Evolutionary conservation across 2,888 invertebrate species (phyloP).

Genomic region (Ochropacha duplaris): DNA sequence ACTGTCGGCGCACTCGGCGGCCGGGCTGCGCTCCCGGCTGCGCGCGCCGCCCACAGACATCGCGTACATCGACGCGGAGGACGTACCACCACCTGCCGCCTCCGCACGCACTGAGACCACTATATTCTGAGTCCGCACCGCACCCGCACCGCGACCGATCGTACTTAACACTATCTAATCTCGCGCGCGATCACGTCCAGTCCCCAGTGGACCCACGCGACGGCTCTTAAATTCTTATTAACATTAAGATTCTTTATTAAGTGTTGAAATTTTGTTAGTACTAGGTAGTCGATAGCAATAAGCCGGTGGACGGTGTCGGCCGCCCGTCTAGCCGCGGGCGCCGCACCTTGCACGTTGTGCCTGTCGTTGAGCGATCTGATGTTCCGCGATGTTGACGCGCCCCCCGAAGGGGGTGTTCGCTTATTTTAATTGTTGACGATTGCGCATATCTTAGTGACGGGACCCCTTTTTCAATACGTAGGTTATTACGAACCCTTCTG

Average conservation of each 20-base stretch:
- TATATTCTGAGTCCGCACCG: slow-evolving; percentile 58
- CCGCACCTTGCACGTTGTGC: slow-evolving; percentile 41
- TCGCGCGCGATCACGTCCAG: slow-evolving; percentile 44
- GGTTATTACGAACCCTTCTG: slow-evolving; percentile 41
- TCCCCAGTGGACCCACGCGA: slow-evolving; percentile 18
- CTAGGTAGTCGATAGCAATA: slow-evolving; percentile 70
- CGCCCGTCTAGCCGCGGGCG: slow-evolving; percentile 22
- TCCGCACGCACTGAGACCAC: slow-evolving; percentile 70
- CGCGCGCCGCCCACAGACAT: slow-evolving; percentile 90
- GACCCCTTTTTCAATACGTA: slow-evolving; percentile 46
- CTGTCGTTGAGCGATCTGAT: slow-evolving; percentile 41
- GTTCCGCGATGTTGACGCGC: slow-evolving; percentile 15
- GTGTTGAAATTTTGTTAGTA: slow-evolving; percentile 63
- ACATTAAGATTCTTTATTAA: slow-evolving; percentile 63
- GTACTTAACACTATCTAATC: slow-evolving; percentile 58
- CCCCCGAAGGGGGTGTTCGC: slow-evolving; percentile 22
- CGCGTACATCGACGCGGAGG: slow-evolving; percentile 88
- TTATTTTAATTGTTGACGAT: slow-evolving; percentile 42
- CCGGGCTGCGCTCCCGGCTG: slow-evolving; percentile 94
- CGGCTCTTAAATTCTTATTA: slow-evolving; percentile 55
- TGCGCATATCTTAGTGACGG: slow-evolving; percentile 47
- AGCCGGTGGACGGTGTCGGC: slow-evolving; percentile 40
- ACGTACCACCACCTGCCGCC: slow-evolving; percentile 82
- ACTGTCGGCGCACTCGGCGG: slow-evolving; percentile 98
- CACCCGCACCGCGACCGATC: slow-evolving; percentile 25